Percentiles rank a stretch among this genome's conserved stretches.
Conservation (phyloP, 2,888 invertebrate genomes). For the Polydrusus tereticollis region DNA sequence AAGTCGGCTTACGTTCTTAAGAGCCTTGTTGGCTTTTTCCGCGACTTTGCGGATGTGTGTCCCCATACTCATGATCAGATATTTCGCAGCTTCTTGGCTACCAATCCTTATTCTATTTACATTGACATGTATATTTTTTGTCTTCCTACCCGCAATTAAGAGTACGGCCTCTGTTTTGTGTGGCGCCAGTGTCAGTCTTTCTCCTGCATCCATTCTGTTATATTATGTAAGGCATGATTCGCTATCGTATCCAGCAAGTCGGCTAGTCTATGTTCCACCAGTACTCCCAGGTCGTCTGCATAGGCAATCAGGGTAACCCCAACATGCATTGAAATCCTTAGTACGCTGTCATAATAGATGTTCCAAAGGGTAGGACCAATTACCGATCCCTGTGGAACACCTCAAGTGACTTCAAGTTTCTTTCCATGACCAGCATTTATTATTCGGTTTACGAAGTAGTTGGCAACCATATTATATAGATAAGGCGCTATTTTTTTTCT, state of each 20-base stretch:
- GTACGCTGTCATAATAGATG: constrained; percentile 2
- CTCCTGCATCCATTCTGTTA: neutral
- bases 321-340: neutral
- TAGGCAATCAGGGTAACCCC: constrained; percentile 2
- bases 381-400: too few species aligned
- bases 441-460: constrained; percentile 4
- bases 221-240: neutral
- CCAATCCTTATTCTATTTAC: neutral
- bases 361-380: neutral
- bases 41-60: neutral
- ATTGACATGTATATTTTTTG: neutral
- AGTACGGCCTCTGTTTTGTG: too few species aligned
- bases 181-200: neutral
- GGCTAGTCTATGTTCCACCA: neutral
- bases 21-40: neutral
- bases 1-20: neutral
- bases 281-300: neutral
- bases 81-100: neutral
- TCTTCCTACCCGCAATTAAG: neutral
- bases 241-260: neutral
- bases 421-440: neutral
- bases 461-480: constrained; percentile 1
- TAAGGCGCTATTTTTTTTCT: neutral
- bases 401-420: neutral
- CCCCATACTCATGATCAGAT: neutral